A percentile compares a stretch with the other conserved stretches of the same genome.
Conservation (phyloP, 2,888 invertebrate genomes). For the Oeneis ivallda region DNA sequence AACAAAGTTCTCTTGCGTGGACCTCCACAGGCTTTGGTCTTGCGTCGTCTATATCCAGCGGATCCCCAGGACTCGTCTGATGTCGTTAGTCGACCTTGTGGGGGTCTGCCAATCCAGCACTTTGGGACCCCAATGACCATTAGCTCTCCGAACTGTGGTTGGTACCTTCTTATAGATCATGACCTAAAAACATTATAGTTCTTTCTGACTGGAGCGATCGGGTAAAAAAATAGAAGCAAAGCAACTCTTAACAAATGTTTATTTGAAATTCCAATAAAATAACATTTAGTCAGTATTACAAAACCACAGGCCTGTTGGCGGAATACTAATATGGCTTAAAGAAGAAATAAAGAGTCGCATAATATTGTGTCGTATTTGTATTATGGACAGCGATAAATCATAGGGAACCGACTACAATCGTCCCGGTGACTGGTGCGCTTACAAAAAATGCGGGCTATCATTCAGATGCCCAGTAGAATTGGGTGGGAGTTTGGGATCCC, state of each 20-base stretch:
- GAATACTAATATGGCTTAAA: constrained; percentile 81
- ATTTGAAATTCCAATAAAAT: constrained; percentile 80
- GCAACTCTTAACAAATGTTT: constrained; percentile 66
- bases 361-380: constrained; percentile 81
- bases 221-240: constrained; percentile 46
- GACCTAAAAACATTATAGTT: not conserved
- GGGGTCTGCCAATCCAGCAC: no score
- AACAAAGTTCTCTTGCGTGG: no score
- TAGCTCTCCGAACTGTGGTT: not conserved
- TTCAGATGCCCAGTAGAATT: constrained; percentile 77
- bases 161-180: not conserved
- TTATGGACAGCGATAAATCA: constrained; percentile 81
- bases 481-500: constrained; percentile 63
- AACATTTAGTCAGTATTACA: constrained; percentile 81
- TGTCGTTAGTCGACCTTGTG: no score
- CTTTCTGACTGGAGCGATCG: not conserved
- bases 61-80: no score
- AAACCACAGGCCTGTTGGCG: constrained; percentile 78
- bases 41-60: no score
- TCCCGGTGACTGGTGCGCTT: constrained; percentile 79
- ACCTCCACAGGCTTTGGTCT: no score
- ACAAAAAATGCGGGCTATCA: constrained; percentile 79
- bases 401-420: constrained; percentile 80
- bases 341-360: constrained; percentile 80
- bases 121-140: no score